Base-by-base conservation (phyloP, 2,888 invertebrate species). In the Parochlus steinenii region DNA sequence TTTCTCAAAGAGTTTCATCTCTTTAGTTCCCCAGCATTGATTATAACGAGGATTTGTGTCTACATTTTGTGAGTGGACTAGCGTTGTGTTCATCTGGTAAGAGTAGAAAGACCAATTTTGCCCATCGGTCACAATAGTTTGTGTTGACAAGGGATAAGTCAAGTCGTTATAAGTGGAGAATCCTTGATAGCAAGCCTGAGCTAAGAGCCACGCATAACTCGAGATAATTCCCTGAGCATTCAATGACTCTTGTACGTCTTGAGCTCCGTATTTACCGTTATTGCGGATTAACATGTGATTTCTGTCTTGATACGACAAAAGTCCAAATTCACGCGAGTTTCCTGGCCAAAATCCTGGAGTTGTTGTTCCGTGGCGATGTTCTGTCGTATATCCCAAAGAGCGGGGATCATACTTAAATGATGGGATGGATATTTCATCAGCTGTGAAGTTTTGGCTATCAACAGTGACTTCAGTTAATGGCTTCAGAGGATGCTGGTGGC, bases 151-250 rank as follows among this genome's bases (percentile, higher is more conserved):
- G 0, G 98, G 97, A 54, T 92, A 90, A 1, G 85, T 87, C 12
- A 93, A 47, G 44, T 97, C 95, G 46, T 83, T 81, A 52, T 69
- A 86, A 11, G 85, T 81, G 22, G 81, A 85, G 55, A 95, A 97
- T 15, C 97, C 87, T 56, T 80, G 74, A 53, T 77, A 76, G 52
- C 71, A 74, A 3, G 89, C 85, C 57, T 82, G 80, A 1, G 75
- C 69, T 40, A 74, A 55, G 1, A 86, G 59, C 78, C 86, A 86
- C 2, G 74, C 73, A 52, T 78, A 93, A 25, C 82, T 80, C 3
- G 76, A 67, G 41, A 77, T 65, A 41, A 93, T 68, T 3, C 75
- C 89, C 58, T 79, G 77, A 8, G 71, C 65, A 48, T 75, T 71
- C 11, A 85, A 45, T 3, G 76, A 71, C 45, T 82, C 74, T 41